Evolutionary conservation across 2,888 invertebrate genomes (phyloP), one percentile per base, ranked within the genome.

Genomic region (Drosophila paucipuncta): DNA sequence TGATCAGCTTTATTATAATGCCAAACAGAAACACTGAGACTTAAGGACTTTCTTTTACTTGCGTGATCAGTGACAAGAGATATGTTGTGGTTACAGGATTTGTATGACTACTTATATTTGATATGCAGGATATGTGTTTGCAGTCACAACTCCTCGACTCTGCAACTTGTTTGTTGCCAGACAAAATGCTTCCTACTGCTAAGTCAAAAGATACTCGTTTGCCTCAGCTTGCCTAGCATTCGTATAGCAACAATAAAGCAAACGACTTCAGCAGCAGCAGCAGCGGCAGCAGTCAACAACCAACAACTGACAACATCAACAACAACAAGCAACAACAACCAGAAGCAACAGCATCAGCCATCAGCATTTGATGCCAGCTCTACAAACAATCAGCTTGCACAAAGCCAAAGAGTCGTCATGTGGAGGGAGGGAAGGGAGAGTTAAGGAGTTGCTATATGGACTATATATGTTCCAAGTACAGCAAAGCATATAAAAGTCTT

Each of bases 171-270:
- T 50, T 77, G 65, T 57, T 47, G 71, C 58, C 68, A 76, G 79
- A 78, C 85, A 87, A 82, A 84, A 82, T 78, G 85, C 73, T 73
- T 68, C 82, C 73, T 76, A 76, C 72, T 73, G 78, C 70, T 84
- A 78, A 84, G n/a, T 37, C 67, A 41, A 39, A 59, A 66, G 58
- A 73, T 47, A 68, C 52, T 52, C 28, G 52, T 16, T 25, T 22
- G 47, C 35, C 35, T 35, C 31, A 13, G 35, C 22, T 25, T 47
- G 47, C 16, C 39, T 58, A 25, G 39, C 39, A 69, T 47, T 55
- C 55, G 70, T 58, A 58, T 30, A 55, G 30, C 49, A 70, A 70
- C 58, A 69, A 76, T 70, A 76, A 76, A 75, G 64, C 54, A 65
- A 75, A 75, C 69, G 76, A 60, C 61, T 62, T 60, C 65, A 72